Conservation (phyloP, 2,888 invertebrate species). For the Norana najaformis region DNA sequence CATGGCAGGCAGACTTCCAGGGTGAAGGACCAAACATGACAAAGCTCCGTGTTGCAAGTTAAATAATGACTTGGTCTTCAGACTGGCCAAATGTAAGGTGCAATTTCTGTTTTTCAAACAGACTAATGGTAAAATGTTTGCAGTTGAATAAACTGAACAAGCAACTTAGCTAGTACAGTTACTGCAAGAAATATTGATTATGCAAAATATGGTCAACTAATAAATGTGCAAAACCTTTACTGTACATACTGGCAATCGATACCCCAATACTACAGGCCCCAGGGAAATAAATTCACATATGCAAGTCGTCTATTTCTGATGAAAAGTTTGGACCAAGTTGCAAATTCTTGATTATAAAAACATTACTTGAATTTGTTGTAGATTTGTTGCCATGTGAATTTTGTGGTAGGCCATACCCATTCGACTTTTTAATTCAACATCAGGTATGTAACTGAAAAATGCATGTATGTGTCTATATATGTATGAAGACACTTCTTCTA, state of each 20-base stretch:
- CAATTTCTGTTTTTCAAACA: neutral
- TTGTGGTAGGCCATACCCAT: neutral
- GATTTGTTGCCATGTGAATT: neutral
- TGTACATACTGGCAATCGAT: neutral
- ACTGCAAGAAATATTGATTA: neutral
- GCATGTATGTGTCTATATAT: neutral
- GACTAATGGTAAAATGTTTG: neutral
- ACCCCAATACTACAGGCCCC: too few species aligned
- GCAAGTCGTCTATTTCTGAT: neutral
- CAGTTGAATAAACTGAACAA: neutral
- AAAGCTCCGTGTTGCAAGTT: too few species aligned
- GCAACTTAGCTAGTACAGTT: neutral
- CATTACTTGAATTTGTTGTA: neutral
- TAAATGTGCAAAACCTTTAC: neutral
- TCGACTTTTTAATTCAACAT: slow-evolving; percentile 2
- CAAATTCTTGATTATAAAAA: neutral
- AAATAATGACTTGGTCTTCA: neutral
- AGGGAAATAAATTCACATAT: neutral
- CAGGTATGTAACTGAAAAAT: neutral
- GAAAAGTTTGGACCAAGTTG: neutral
- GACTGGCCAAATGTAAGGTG: too few species aligned
- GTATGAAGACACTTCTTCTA: neutral
- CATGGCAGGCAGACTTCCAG: too few species aligned
- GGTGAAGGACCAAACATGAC: too few species aligned
- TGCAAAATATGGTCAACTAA: neutral